These are phyloP conservation scores for Xanthorhoe designata DNA, from an alignment of 2,888 invertebrate genomes.

Conservation along the genomic window DNA sequence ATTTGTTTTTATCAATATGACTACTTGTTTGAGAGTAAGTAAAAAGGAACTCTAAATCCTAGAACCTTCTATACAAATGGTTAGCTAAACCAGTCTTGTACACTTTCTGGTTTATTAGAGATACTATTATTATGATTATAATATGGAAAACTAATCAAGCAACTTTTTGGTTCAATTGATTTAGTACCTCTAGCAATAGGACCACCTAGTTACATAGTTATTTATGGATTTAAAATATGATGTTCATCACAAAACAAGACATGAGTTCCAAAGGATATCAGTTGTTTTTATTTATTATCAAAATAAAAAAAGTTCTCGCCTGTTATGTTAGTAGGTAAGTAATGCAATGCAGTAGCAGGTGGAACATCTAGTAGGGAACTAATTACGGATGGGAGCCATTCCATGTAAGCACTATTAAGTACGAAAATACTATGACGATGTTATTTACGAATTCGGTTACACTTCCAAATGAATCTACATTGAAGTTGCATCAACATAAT, in stretches of 20 bases:
- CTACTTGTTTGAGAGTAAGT: too few relatives aligned
- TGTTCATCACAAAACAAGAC: neutral
- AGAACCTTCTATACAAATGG: too few relatives aligned
- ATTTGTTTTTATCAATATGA: too few relatives aligned
- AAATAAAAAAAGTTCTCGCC: neutral
- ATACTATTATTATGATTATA: neutral
- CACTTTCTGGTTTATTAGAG: too few relatives aligned
- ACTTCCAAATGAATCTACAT: slow-evolving; percentile 26
- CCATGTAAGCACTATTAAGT: neutral
- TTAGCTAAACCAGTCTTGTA: too few relatives aligned
- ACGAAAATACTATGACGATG: neutral
- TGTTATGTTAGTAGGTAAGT: neutral
- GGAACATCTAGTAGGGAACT: neutral
- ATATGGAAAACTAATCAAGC: neutral
- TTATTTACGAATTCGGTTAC: slow-evolving; percentile 7
- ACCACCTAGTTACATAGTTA: neutral
- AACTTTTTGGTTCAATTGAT: neutral
- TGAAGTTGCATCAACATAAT: slow-evolving; percentile 28
- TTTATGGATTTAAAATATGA: neutral
- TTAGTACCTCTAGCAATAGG: neutral
- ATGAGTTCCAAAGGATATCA: neutral
- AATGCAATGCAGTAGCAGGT: neutral
- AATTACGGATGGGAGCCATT: neutral
- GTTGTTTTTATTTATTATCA: neutral
- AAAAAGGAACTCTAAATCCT: too few relatives aligned